Base-by-base conservation (phyloP, 2,888 invertebrate species). In the Spodoptera littoralis region DNA sequence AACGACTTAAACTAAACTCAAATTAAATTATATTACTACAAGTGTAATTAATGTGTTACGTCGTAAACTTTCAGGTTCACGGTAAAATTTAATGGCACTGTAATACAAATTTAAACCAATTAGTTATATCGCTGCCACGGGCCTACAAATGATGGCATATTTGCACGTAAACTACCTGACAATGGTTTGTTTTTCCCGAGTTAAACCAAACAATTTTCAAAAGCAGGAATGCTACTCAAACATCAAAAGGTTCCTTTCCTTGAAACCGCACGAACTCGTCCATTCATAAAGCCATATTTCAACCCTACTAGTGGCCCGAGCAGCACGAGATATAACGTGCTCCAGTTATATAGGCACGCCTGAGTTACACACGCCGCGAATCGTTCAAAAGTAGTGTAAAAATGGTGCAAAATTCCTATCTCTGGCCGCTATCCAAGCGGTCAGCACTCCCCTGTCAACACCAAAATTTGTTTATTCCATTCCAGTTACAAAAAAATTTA, bases 401-500 rank as follows among this genome's bases (percentile, higher is more conserved):
- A 87, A 84, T 81, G 81, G 69, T 67, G 74, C 77, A 80, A 79
- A 81, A 78, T 81, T 82, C 79, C 65, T 79, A 80, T 83, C 74
- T 76, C 78, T 88, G 88, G 88, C 84, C 27, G 12, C 51, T 64
- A 64, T 82, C 88, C 88, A 89, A 87, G 65, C 74, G 81, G 83
- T 83, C 84, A 84, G 73, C 75, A 76, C 70, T 72, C 77, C 77
- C 68, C 63, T 73, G 79, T 79, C 84, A 77, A 78, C 71, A 66
- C 55, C 60, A 64, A 79, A 75, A 80, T 73, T 36, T 66, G 70
- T 76, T 79, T 74, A 76, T 76, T 68, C 51, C 63, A 50, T 65
- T 76, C 73, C 77, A 81, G 46, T 54, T 27, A 64, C 60, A 53
- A 56, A 18, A 49, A 55, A 60, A 60, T 22, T 58, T 56, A 61